These are phyloP conservation scores for Ahaetulla prasina DNA, from an alignment of 2,113 vertebrate species.

Conservation along the genomic window DNA sequence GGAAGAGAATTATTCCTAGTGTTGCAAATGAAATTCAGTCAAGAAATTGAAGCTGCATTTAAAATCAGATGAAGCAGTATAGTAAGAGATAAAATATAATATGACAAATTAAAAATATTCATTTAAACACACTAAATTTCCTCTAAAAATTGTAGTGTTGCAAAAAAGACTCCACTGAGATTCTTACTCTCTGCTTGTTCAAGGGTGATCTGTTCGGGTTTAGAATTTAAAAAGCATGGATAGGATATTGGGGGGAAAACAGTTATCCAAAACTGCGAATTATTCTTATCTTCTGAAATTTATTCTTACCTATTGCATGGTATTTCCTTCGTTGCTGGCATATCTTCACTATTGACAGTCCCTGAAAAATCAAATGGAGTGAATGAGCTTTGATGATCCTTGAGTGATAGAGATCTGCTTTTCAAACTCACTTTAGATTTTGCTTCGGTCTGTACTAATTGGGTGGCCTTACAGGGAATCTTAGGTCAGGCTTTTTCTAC, in stretches of 20 bases:
- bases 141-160: conserved; percentile 55
- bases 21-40: conserved; percentile 77
- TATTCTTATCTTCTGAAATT: not conserved
- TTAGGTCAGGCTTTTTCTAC: not conserved
- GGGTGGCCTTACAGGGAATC: not conserved
- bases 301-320: not conserved
- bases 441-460: not conserved
- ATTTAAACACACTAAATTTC: conserved; percentile 77
- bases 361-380: not conserved
- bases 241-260: not conserved
- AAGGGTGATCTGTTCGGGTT: rapidly evolving
- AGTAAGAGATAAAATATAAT: conserved; percentile 74
- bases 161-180: conserved; percentile 51
- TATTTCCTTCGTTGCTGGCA: not conserved
- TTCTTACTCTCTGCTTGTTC: conserved; percentile 45
- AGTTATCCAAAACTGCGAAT: not conserved
- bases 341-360: not conserved
- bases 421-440: not conserved
- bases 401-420: not conserved
- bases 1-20: conserved; percentile 80
- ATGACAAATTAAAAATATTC: conserved; percentile 81
- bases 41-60: conserved; percentile 74
- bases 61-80: conserved; percentile 79
- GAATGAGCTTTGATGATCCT: not conserved
- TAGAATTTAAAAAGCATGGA: not conserved